phyloP scores from a whole-genome alignment of 1,140 invertebrate genomes.

The Bradysia coprophila region DNA sequence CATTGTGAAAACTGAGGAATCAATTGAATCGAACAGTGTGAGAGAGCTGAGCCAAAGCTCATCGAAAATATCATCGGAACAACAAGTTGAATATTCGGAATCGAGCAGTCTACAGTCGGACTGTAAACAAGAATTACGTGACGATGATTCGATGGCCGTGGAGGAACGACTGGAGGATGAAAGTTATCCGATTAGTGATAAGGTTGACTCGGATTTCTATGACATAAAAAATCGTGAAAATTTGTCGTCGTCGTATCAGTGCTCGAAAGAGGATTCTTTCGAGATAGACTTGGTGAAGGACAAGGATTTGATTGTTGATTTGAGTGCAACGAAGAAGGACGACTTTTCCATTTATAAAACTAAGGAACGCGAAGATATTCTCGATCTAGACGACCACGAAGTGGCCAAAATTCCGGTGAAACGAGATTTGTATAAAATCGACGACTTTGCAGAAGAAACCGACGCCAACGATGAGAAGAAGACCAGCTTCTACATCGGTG shows the following conservation, averaged over 20 bases:
- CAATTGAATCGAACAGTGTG: conserved; percentile 5
- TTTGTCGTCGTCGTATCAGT: background rate
- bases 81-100: conserved; percentile 4
- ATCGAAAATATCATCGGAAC: conserved; percentile 3
- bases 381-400: background rate
- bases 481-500: conserved; percentile 22
- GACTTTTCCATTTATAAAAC: background rate
- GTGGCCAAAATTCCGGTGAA: background rate
- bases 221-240: background rate
- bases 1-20: conserved; percentile 17
- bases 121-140: background rate
- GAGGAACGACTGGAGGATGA: conserved; percentile 2
- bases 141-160: conserved; percentile 1
- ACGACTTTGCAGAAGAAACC: background rate
- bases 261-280: background rate
- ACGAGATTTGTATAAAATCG: background rate
- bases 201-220: conserved; percentile 2
- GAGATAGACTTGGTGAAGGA: background rate
- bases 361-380: background rate
- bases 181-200: conserved; percentile 2
- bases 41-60: background rate
- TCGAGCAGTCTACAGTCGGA: conserved; percentile 2
- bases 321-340: background rate
- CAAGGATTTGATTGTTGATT: background rate
- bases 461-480: conserved; percentile 9